Evolutionary conservation across 2,888 invertebrate species (phyloP), one percentile per base, ranked within the genome.

Genomic region (Ennomos erosarius): DNA sequence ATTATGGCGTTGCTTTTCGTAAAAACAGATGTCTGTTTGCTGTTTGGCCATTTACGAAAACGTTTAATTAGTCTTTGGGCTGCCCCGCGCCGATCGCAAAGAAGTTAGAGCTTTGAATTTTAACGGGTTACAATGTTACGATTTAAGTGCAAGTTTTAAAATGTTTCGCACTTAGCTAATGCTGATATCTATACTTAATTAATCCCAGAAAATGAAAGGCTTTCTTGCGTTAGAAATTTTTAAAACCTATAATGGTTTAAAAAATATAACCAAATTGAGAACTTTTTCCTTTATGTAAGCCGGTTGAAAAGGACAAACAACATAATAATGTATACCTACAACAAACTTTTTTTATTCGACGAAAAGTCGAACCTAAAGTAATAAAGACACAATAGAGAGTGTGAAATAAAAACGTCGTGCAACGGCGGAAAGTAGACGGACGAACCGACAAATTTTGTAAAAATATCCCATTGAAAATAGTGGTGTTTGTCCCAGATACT

Each of bases 401-500:
- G 5, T 26, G 26, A 26, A 26, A 26, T 40, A 56, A 48, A 54
- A 57, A 36, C 9, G 74, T 82, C 81, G 78, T 78, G 82, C 74
- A 82, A 84, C 66, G 69, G 55, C 77, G 75, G 73, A 78, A 81
- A 81, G 82, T 79, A 79, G 76, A 71, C 73, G 75, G 71, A 74
- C 69, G 64, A 47, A 64, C 62, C 64, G 74, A 69, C 67, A 69
- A 71, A 49, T 69, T 71, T 78, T 26, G 6, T 26, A 26, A 6
- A 6, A 26, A 26, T 26, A 26, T 26, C 26, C 6, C 26, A 85
- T 82, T 83, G 76, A 76, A 81, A 82, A 81, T 76, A 79, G 76
- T 80, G 73, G 62, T 26, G 26, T 26, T 26, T 26, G 26, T 6
- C 81, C 82, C 73, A 78, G 73, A 76, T 84, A 73, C 68, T 63